Evolutionary conservation across 2,888 invertebrate genomes (phyloP), one percentile per base, ranked within the genome.

Genomic region (Epinotia ramella): DNA sequence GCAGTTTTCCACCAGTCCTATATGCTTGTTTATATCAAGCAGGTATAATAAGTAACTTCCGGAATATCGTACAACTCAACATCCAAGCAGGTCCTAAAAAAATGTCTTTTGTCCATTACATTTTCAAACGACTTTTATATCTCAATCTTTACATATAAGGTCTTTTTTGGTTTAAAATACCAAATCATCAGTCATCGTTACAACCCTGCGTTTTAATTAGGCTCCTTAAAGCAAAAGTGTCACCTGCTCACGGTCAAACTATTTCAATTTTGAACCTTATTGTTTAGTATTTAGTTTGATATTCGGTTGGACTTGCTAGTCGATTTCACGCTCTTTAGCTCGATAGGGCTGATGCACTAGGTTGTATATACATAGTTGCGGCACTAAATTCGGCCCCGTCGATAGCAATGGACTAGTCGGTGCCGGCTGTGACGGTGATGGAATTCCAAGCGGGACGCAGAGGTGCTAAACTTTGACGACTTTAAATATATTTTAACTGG

Each of bases 331-430:
- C 66, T n/a, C 3, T 66, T 53, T 53, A 66, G n/a, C n/a, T n/a
- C 53, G 11, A 28, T 28, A 33, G 49, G 33, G 53, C 33, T 53
- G 66, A 53, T 53, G 65, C 9, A 18, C 53, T 53, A 5, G 28
- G 66, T 66, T 33, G 66, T 53, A 70, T 66, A 67, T 56, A 77
- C 65, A 87, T 86, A 81, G 83, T 78, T 86, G 84, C 84, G 68
- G 67, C 77, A 73, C 78, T 82, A 83, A 84, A 82, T 83, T 82
- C 83, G 87, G 82, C 89, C 86, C 83, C 86, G 90, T 87, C 87
- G 80, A 86, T 89, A 86, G 81, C 85, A 88, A 87, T 88, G 86
- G 86, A 80, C 84, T 72, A 53, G 87, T 86, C 86, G 66, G 53
- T 66, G 66, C 33, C 66, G 33, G 53, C 24, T 53, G 49, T 65